phyloP scores from a whole-genome alignment of 1,140 invertebrate species.

The Drosophila repleta region DNA sequence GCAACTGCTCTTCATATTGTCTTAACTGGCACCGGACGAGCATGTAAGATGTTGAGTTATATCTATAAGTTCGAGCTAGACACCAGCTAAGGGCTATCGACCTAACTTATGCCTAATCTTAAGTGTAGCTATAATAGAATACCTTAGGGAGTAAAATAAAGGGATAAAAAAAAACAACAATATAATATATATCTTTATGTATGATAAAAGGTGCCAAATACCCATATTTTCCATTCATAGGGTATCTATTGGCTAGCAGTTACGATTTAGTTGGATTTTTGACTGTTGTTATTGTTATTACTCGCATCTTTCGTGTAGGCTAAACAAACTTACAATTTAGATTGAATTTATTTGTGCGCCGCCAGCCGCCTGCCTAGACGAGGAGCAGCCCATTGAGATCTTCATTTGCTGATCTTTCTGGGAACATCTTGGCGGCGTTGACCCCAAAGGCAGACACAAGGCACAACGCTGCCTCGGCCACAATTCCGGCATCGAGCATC shows the following conservation, averaged over 20 bases:
- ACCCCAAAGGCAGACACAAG: slow-evolving; percentile 68
- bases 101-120: too few species aligned
- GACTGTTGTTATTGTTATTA: slow-evolving; percentile 43
- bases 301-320: slow-evolving; percentile 44
- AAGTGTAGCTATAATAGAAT: too few species aligned
- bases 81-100: too few species aligned
- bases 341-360: slow-evolving; percentile 82
- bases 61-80: too few species aligned
- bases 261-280: slow-evolving; percentile 32
- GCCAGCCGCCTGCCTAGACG: slow-evolving; percentile 61
- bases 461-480: slow-evolving; percentile 4
- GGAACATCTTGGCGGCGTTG: slow-evolving; percentile 80
- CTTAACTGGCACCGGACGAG: too few species aligned
- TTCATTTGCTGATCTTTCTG: slow-evolving; percentile 83
- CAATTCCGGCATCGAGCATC: slow-evolving; percentile 24
- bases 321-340: slow-evolving; percentile 83
- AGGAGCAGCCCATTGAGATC: slow-evolving; percentile 81
- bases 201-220: too few species aligned
- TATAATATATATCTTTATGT: too few species aligned
- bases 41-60: too few species aligned
- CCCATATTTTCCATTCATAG: background rate
- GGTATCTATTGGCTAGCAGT: background rate
- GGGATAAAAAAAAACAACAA: too few species aligned
- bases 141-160: too few species aligned
- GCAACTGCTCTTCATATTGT: too few species aligned